Evolutionary conservation across 2,113 vertebrate species (phyloP), one percentile per base, ranked within the genome.

Genomic region (Orientallactaga bullata): DNA sequence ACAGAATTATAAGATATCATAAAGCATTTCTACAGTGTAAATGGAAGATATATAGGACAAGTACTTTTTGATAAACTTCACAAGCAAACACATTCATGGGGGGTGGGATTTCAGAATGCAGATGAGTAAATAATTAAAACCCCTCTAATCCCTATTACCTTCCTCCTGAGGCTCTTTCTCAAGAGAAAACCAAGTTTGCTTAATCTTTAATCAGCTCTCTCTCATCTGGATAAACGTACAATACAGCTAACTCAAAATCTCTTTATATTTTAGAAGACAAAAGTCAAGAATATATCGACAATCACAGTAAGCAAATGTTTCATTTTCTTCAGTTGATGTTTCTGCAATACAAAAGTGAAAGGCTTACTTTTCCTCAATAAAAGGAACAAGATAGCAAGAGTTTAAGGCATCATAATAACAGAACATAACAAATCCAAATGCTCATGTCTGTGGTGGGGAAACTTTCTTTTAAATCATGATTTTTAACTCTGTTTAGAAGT

Each of bases 221-320:
- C 32, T 74, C 24, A 77, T 94, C 63, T 63, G 6, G 11, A 76
- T 61, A 89, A 39, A 58, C 81, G 4, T 81, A 87, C n/a, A 95
- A n/a, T 88, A 35, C 63, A 92, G 60, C 39, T 97, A 96, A 96
- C 72, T 82, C 37, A 80, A 79, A 83, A 61, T 93, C 32, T 96
- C 32, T 96, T 96, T 95, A 12, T 89, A 88, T 96, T 96, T 94
- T 95, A 97, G 92, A 94, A 94, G 77, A 79, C n/a, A 66, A 37
- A 90, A 88, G 21, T 88, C 60, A 63, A 83, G 81, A 80, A 89
- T 86, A 74, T 68, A 42, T n/a, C 20, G 23, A 66, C 60, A 95
- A 51, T 84, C 86, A 86, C 86, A 90, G 95, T 97, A 97, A 96
- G 95, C 94, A 47, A 94, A 88, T 42, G 81, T n/a, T 20, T 94